Evolutionary conservation across 1,140 invertebrate species (phyloP).

Genomic region (Eupeodes corollae): DNA sequence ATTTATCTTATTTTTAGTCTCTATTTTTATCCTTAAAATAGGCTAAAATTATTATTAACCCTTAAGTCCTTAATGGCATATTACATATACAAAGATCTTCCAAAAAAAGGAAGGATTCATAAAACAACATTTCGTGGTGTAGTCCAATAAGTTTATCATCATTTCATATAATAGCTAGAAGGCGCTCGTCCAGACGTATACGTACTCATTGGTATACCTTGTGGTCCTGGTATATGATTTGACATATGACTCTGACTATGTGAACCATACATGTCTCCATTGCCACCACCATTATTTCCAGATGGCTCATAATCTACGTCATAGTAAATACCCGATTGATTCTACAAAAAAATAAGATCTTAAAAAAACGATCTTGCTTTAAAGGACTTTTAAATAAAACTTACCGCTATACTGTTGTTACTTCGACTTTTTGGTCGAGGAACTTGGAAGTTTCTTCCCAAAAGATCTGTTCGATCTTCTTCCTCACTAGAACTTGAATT

Average conservation of each 20-base stretch:
- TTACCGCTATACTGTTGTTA: slow-evolving; percentile 54
- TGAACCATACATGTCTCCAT: slow-evolving; percentile 31
- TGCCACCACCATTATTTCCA: slow-evolving; percentile 39
- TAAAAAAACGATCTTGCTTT: neutral
- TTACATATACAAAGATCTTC: no score
- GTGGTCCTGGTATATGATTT: slow-evolving; percentile 43
- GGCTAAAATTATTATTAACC: no score
- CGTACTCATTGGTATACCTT: slow-evolving; percentile 56
- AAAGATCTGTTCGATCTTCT: slow-evolving; percentile 60
- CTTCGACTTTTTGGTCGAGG: slow-evolving; percentile 68
- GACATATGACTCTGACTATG: slow-evolving; percentile 25
- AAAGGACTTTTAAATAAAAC: slow-evolving; percentile 10
- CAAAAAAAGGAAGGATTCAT: no score
- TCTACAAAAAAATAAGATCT: slow-evolving; percentile 40
- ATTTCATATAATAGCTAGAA: slow-evolving; percentile 36
- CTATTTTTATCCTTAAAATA: no score
- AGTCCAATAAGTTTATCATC: no score
- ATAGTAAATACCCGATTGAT: slow-evolving; percentile 78
- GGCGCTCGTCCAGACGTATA: slow-evolving; percentile 44
- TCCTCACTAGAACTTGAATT: slow-evolving; percentile 54
- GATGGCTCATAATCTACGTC: slow-evolving; percentile 72
- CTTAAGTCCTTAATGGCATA: no score
- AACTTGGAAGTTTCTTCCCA: slow-evolving; percentile 53
- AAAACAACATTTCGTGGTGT: neutral
- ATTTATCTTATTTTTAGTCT: no score